Base-by-base conservation (phyloP, 2,888 invertebrate genomes). In the Amorpha juglandis region DNA sequence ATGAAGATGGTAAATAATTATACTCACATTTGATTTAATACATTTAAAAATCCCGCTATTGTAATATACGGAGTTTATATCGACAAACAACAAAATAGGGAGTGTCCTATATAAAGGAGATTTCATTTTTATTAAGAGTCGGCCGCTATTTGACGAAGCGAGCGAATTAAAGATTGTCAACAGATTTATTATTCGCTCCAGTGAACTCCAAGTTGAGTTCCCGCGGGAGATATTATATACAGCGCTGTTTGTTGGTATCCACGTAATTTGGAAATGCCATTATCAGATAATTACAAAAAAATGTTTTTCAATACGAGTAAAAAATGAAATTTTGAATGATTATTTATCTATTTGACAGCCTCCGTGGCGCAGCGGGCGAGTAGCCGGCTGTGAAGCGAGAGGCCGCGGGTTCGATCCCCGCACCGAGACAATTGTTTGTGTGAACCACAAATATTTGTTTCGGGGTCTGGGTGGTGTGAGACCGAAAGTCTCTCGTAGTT, bases 181-280 rank as follows among this genome's bases (percentile, higher is more conserved):
- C 92, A 92, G 88, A 89, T 91, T 92, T 91, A 92, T 92, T 91
- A 92, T 81, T 83, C 90, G 92, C 89, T 91, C 88, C 90, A 83
- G 81, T 90, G 92, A 90, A 84, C 83, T 71, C 83, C 77, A 76
- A 79, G 81, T 71, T 79, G 75, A 71, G 75, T 75, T 81, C 87
- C 83, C 76, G 67, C 66, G 87, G 83, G 87, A 83, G 78, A 75
- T 80, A 77, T 80, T 77, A 62, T 70, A 62, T 71, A 68, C 58
- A 76, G 70, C 70, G 72, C 75, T 74, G 73, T 68, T 71, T 70
- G 52, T 67, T 33, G 70, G 67, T 71, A 70, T 71, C 70, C 66
- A 67, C 69, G 68, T 71, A 42, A 71, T 71, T 71, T 72, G 70
- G 71, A 69, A 74, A 74, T 72, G 72, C 73, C 76, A 72, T 72